Evolutionary conservation across 2,888 invertebrate species (phyloP).

Genomic region (Pheosia tremula): DNA sequence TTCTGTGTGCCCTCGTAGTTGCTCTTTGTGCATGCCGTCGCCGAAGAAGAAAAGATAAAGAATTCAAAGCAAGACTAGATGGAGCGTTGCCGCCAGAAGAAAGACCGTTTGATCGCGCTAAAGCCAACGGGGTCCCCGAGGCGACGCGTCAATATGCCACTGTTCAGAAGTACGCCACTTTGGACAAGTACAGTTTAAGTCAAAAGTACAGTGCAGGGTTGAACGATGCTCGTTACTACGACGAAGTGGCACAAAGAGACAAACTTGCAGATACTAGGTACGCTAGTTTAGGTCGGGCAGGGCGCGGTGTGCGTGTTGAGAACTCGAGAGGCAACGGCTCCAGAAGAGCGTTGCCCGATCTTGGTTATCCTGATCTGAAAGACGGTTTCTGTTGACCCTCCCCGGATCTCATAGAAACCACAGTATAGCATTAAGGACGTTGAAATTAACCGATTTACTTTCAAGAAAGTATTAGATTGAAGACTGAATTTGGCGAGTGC

Average conservation of each 20-base stretch:
- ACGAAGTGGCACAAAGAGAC: slow-evolving; percentile 80
- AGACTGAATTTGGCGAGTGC: slow-evolving; percentile 81
- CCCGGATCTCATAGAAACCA: slow-evolving; percentile 78
- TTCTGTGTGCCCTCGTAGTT: slow-evolving; percentile 84
- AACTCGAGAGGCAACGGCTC: slow-evolving; percentile 73
- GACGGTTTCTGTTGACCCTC: slow-evolving; percentile 90
- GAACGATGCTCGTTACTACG: slow-evolving; percentile 81
- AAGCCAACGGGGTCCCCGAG: slow-evolving; percentile 77
- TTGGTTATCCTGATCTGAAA: slow-evolving; percentile 85
- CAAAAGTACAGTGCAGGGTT: slow-evolving; percentile 82
- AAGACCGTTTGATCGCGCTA: slow-evolving; percentile 85
- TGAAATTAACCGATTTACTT: slow-evolving; percentile 45
- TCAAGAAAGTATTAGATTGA: slow-evolving; percentile 66
- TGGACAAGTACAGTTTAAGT: slow-evolving; percentile 82
- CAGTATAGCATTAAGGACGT: slow-evolving; percentile 61
- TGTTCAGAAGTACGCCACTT: slow-evolving; percentile 81
- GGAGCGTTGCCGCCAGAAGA: slow-evolving; percentile 84
- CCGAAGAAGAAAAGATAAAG: slow-evolving; percentile 84
- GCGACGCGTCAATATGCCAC: slow-evolving; percentile 76
- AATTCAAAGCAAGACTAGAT: slow-evolving; percentile 85
- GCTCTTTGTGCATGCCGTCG: slow-evolving; percentile 86
- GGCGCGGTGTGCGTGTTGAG: slow-evolving; percentile 69
- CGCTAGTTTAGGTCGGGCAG: slow-evolving; percentile 77
- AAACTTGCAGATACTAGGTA: slow-evolving; percentile 80
- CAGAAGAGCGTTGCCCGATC: slow-evolving; percentile 75